Conservation (phyloP, 2,797 vertebrate species). For the Varecia variegata region DNA sequence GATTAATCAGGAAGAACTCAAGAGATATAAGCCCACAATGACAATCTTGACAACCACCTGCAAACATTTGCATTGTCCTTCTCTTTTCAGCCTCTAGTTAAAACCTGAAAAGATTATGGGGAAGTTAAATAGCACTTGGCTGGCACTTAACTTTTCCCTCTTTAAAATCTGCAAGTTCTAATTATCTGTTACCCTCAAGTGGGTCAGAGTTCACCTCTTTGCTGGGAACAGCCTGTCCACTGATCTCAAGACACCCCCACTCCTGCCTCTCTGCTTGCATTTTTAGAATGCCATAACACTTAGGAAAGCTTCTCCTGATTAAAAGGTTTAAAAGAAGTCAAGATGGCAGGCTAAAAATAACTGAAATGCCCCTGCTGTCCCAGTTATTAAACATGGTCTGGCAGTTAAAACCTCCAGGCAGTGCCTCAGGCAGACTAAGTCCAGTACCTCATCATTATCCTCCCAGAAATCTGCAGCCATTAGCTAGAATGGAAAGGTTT, state of each 20-base stretch:
- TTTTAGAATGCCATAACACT: conserved; percentile 61
- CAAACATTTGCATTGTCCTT: background rate
- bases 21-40: background rate
- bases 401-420: conserved; percentile 77
- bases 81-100: conserved; percentile 23
- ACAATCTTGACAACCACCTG: background rate
- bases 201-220: conserved; percentile 52
- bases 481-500: conserved; percentile 69
- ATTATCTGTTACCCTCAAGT: background rate
- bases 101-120: background rate
- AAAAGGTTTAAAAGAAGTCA: conserved; percentile 69
- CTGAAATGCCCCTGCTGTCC: conserved; percentile 53
- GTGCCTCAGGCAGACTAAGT: conserved; percentile 74
- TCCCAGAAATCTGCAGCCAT: conserved; percentile 78
- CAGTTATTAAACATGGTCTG: conserved; percentile 73
- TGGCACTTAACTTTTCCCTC: background rate
- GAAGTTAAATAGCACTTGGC: conserved; percentile 13
- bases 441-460: conserved; percentile 78
- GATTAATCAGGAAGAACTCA: background rate
- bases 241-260: background rate
- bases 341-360: conserved; percentile 75
- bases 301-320: conserved; percentile 73
- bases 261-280: background rate
- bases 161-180: conserved; percentile 36
- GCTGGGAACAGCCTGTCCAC: conserved; percentile 1